These are phyloP conservation scores for Dione vanillae DNA, from an alignment of 2,888 invertebrate species.

Conservation along the genomic window DNA sequence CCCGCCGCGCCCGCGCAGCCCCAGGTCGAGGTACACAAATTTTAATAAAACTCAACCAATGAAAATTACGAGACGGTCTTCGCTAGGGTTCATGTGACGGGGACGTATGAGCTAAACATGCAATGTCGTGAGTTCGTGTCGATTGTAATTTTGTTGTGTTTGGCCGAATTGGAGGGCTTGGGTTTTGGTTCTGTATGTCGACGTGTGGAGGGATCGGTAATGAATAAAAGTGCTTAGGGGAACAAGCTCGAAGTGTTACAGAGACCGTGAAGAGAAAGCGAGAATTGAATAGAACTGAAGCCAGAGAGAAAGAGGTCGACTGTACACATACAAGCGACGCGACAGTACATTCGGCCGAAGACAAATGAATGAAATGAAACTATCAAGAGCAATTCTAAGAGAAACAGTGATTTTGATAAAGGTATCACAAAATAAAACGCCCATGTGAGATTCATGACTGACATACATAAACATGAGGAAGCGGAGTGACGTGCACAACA, in stretches of 20 bases:
- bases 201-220: constrained; percentile 62
- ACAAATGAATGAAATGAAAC: constrained; percentile 82
- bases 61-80: constrained; percentile 76
- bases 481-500: constrained; percentile 75
- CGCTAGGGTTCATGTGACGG: constrained; percentile 80
- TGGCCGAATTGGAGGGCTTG: constrained; percentile 67
- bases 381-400: constrained; percentile 83
- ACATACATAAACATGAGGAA: constrained; percentile 70
- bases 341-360: constrained; percentile 77
- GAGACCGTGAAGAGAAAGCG: constrained; percentile 76
- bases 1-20: constrained; percentile 64
- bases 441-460: constrained; percentile 70
- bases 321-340: constrained; percentile 70
- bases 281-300: constrained; percentile 69
- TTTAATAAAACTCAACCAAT: constrained; percentile 70
- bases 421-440: constrained; percentile 85
- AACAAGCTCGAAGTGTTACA: constrained; percentile 77
- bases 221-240: constrained; percentile 71
- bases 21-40: constrained; percentile 68
- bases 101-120: constrained; percentile 82
- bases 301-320: constrained; percentile 63
- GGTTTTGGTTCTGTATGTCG: constrained; percentile 57
- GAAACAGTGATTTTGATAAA: constrained; percentile 82
- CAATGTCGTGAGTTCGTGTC: constrained; percentile 82
- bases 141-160: constrained; percentile 61